Base-by-base conservation (phyloP, 1,140 invertebrate species). In the Ceratina japonica region DNA sequence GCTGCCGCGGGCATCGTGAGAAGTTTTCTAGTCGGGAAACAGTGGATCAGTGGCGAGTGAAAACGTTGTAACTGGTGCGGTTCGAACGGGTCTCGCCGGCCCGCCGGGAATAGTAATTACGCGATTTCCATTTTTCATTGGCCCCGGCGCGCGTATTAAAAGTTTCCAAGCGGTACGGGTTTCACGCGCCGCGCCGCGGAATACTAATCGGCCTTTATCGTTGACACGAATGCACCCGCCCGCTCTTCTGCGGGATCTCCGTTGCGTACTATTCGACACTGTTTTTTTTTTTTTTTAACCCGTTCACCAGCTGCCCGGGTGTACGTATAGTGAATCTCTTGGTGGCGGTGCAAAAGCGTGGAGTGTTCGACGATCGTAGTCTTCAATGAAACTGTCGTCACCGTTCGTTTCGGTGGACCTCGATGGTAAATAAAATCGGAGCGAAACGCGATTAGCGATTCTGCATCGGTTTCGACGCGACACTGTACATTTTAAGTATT, bases 81-180 rank as follows among this genome's bases (percentile, higher is more conserved):
- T 81, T 75, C 62, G 73, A 75, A 31, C 63, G 73, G 51, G 59
- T 68, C 64, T 31, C 69, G 37, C n/a, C 51, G 49, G 24, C 16
- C 56, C 58, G 81, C 24, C 37, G 66, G 44, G 69, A 83, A 77
- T 81, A 73, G 58, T 61, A 76, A 81, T 76, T 15, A 59, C 44
- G 56, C 58, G 68, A 81, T 83, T 81, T 77, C 69, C 74, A 74
- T 70, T 81, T 78, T 83, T 81, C 79, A 74, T 69, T 54, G 58
- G 27, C 7, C 66, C 16, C 58, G 44, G 18, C 49, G 65, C 59
- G 61, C 31, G 69, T 44, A 27, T 74, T 52, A 56, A 66, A 52
- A 37, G 79, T 63, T 66, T 80, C 49, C 61, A 73, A 44, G 12
- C 18, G 61, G 61, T 73, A 22, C 20, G 49, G 24, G 66, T 66